phyloP scores from a whole-genome alignment of 1,140 invertebrate genomes.

The Drosophila pallidifrons region DNA sequence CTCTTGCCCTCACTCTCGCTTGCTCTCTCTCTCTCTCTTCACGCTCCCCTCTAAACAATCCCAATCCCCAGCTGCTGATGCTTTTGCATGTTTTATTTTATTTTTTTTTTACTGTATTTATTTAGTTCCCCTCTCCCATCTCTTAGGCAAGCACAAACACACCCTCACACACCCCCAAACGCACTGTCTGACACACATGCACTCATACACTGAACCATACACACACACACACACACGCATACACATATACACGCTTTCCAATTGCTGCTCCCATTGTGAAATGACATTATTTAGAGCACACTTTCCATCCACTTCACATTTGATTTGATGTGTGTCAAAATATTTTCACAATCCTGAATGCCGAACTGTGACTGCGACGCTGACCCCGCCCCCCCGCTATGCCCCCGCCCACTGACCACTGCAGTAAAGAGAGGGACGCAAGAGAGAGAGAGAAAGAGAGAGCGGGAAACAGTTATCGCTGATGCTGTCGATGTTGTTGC shows the following conservation, averaged over 20 bases:
- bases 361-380: constrained; percentile 25
- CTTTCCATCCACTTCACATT: constrained; percentile 60
- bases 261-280: constrained; percentile 54
- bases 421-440: not conserved
- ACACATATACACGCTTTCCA: constrained; percentile 14
- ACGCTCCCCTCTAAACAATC: not conserved
- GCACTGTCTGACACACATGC: not conserved
- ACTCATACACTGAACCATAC: not conserved
- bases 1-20: constrained; percentile 3
- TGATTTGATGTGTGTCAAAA: constrained; percentile 65
- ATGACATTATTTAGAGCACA: constrained; percentile 74
- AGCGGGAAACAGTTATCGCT: not conserved
- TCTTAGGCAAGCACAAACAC: not conserved
- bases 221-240: constrained; percentile 13
- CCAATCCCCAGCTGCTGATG: constrained; percentile 29
- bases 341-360: constrained; percentile 55
- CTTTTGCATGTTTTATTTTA: constrained; percentile 56
- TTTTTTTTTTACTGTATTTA: constrained; percentile 37
- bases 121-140: not conserved
- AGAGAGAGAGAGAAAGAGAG: not conserved
- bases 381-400: not conserved
- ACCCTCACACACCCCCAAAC: not conserved
- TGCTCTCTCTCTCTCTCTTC: not conserved
- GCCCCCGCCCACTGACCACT: constrained; percentile 7
- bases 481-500: not conserved